Base-by-base conservation (phyloP, 1,140 invertebrate genomes). In the Dendrolimus kikuchii region DNA sequence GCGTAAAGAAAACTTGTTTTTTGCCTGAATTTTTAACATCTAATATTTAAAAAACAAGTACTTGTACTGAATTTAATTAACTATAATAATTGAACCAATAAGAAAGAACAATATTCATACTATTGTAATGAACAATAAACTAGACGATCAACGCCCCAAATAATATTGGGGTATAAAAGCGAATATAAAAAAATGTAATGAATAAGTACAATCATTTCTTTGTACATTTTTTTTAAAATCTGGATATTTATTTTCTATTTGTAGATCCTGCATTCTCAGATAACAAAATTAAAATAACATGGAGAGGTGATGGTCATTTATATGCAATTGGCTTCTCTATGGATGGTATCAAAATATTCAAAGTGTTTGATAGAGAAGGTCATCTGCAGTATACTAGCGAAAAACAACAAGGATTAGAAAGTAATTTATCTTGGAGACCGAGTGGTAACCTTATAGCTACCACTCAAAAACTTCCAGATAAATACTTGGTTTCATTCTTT, bases 221-320 rank as follows among this genome's bases (percentile, higher is more conserved):
- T 2, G 23, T 23, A 23, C 23, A 2, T 23, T 23, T 23, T 3
- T 23, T 23, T 23, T 23, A 23, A 23, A 23, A 23, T 1, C 23
- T 23, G 23, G 1, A 1, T 7, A 40, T 9, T 40, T 7, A 40
- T 40, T 43, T 53, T 60, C 64, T 38, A 38, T 54, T 75, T 72
- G 42, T 72, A 64, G 67, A 84, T 48, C 53, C 74, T 47, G 62
- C 71, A 7, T 43, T 83, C 43, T 87, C 92, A 75, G 89, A 93
- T 75, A 68, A 84, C 53, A 70, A 79, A 46, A 79, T 92, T 2
- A 85, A 89, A 52, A 91, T 98, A 53, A 90, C 89, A 40, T 98
- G 97, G 97, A 89, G 94, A 66, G 94, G 91, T 5, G 96, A 98
- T 89, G 95, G 95, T 44, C 86, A 90, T 52, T 89, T 92, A 47